These are phyloP conservation scores for Tetragnatha versicolor DNA, from an alignment of 1,140 invertebrate genomes.

Conservation along the genomic window DNA sequence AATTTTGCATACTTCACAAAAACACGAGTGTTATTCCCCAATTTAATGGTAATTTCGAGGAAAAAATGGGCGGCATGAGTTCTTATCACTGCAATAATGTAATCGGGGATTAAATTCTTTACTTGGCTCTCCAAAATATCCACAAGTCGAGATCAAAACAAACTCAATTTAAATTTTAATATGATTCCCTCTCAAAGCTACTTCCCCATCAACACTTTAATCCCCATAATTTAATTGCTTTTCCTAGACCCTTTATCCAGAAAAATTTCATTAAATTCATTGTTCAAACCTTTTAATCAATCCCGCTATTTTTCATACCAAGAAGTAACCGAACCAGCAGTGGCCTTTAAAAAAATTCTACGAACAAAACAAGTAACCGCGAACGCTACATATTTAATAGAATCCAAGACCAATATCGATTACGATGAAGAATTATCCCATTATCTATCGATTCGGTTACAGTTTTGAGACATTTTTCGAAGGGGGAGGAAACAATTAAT, in stretches of 20 bases:
- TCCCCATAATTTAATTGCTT: not conserved
- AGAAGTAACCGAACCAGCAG: too few relatives aligned
- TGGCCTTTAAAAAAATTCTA: not conserved
- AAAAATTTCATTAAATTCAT: constrained; percentile 3
- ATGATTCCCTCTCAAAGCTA: too few relatives aligned
- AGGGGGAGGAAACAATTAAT: constrained; percentile 31
- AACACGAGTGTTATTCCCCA: too few relatives aligned
- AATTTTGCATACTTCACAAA: too few relatives aligned
- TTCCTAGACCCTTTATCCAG: not conserved
- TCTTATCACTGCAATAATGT: too few relatives aligned
- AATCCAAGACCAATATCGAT: constrained; percentile 41
- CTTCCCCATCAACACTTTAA: too few relatives aligned
- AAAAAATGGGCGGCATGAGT: too few relatives aligned
- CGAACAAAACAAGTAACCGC: not conserved
- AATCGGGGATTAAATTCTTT: too few relatives aligned
- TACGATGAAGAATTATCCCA: constrained; percentile 48
- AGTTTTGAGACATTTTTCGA: constrained; percentile 43
- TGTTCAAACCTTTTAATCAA: not conserved
- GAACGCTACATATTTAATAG: constrained; percentile 22
- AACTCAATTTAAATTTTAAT: too few relatives aligned
- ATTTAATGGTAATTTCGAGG: too few relatives aligned
- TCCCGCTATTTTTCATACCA: not conserved
- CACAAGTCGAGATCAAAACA: too few relatives aligned
- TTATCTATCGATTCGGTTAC: constrained; percentile 50
- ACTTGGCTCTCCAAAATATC: too few relatives aligned